These are phyloP conservation scores for Epinotia ramella DNA, from an alignment of 2,888 invertebrate species.

Conservation along the genomic window DNA sequence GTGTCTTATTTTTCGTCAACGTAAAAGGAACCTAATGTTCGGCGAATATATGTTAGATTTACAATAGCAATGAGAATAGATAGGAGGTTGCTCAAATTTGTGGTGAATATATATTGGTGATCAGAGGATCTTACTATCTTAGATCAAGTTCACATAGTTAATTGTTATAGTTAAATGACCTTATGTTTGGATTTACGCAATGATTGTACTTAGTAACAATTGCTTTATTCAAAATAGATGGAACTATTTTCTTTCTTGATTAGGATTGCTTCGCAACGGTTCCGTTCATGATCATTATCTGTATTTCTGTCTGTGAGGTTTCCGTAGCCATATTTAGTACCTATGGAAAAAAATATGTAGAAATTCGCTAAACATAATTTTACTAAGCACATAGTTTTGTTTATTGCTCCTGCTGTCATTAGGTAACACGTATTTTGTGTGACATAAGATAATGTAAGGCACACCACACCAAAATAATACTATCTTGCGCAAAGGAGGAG, in stretches of 20 bases:
- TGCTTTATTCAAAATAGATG: constrained; percentile 28
- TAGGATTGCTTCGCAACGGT: not conserved
- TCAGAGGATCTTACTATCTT: constrained; percentile 46
- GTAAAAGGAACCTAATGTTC: not conserved
- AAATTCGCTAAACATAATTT: too few relatives aligned
- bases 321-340: not conserved
- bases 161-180: constrained; percentile 42
- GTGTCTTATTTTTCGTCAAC: not conserved
- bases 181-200: constrained; percentile 41
- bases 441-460: too few relatives aligned
- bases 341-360: too few relatives aligned
- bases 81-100: not conserved
- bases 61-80: not conserved
- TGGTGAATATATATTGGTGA: constrained; percentile 52
- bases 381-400: too few relatives aligned
- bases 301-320: not conserved
- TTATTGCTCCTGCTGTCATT: too few relatives aligned
- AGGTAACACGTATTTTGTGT: too few relatives aligned
- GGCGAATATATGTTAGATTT: not conserved
- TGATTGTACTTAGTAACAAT: constrained; percentile 26
- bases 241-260: constrained; percentile 10
- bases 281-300: constrained; percentile 2
- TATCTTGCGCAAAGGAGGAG: too few relatives aligned
- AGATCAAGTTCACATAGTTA: constrained; percentile 45
- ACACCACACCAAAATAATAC: too few relatives aligned